Evolutionary conservation across 2,113 vertebrate species (phyloP).

Genomic region (Neoarius graeffei): DNA sequence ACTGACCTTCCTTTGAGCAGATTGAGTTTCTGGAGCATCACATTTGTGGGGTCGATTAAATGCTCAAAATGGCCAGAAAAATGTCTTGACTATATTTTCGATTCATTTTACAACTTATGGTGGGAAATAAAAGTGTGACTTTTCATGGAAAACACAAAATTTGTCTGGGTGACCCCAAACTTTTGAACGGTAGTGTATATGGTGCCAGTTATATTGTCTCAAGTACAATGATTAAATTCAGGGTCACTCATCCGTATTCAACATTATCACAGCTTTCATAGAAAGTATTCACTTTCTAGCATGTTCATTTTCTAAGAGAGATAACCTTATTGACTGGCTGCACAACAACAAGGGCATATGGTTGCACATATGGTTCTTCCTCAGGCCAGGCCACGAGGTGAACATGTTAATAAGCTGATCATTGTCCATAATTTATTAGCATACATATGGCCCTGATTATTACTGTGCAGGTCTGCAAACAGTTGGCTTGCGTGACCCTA

Average conservation of each 20-base stretch:
- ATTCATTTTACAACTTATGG: too few species aligned
- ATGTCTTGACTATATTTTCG: too few species aligned
- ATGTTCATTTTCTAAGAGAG: background rate
- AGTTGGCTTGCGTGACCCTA: slow-evolving; percentile 26
- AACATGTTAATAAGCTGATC: slow-evolving; percentile 16
- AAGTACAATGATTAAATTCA: background rate
- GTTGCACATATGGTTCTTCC: background rate
- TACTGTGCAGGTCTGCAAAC: background rate
- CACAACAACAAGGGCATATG: background rate
- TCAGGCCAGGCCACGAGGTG: slow-evolving; percentile 19
- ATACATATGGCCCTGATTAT: slow-evolving; percentile 12
- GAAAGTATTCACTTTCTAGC: background rate
- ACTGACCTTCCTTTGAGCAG: too few species aligned
- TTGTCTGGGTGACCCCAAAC: too few species aligned
- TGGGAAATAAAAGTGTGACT: too few species aligned
- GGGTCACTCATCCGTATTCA: background rate
- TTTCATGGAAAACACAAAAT: too few species aligned
- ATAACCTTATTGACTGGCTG: background rate
- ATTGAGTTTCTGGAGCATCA: too few species aligned
- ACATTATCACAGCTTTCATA: background rate
- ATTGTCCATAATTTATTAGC: slow-evolving; percentile 20
- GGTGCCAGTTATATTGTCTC: background rate
- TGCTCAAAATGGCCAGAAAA: too few species aligned
- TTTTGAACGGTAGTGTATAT: too few species aligned
- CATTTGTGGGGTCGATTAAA: too few species aligned